These are phyloP conservation scores for Mesocricetus auratus DNA, from an alignment of 2,113 vertebrate genomes.

Conservation along the genomic window DNA sequence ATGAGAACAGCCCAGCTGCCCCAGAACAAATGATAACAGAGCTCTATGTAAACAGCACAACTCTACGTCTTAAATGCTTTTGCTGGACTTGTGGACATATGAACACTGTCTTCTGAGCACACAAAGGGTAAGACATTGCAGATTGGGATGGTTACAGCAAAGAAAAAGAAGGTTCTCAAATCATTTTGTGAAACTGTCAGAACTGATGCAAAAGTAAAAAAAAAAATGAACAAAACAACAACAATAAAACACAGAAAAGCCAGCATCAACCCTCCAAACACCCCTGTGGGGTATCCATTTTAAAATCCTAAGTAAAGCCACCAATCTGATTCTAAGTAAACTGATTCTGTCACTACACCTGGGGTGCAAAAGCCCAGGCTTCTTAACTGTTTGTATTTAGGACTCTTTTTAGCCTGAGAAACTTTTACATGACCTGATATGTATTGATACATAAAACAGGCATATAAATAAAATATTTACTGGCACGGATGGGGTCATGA, in stretches of 20 bases:
- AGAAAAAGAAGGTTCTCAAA: neutral
- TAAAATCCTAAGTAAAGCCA: conserved; percentile 10
- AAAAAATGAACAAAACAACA: too few relatives aligned
- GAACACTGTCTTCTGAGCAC: neutral
- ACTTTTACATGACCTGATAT: neutral
- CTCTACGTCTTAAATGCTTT: neutral
- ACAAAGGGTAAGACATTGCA: neutral
- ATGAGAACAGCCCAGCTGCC: neutral
- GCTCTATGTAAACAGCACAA: neutral
- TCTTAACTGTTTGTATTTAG: neutral
- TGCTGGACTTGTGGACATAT: neutral
- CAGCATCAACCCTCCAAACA: neutral
- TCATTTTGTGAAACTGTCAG: neutral
- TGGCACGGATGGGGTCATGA: neutral
- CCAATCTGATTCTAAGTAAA: neutral
- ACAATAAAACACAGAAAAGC: neutral
- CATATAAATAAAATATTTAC: neutral
- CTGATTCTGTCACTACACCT: neutral
- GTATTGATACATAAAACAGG: neutral
- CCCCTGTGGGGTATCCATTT: neutral
- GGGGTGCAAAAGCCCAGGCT: neutral
- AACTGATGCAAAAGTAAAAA: neutral
- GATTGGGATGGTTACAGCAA: neutral
- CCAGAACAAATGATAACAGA: neutral
- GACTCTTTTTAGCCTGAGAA: neutral